Conservation (phyloP, 2,113 vertebrate genomes). For the Terrapene triunguis region DNA sequence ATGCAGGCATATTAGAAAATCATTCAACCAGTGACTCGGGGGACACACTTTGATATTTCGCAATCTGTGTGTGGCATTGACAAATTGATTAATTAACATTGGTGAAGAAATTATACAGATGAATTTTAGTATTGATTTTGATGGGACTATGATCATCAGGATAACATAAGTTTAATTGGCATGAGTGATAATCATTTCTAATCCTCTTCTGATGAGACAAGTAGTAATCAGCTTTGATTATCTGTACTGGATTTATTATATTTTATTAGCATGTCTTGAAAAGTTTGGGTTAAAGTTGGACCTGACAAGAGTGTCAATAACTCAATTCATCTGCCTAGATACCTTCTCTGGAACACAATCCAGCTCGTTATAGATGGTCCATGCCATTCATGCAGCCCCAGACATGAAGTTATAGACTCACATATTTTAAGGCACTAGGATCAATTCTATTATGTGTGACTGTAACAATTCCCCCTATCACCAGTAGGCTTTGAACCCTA, state of each 20-base stretch:
- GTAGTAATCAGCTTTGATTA: not conserved
- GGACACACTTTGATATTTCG: not conserved
- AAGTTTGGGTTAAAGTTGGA: not conserved
- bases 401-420: not conserved
- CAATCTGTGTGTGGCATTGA: not conserved
- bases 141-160: not conserved
- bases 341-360: not conserved
- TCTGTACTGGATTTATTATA: not conserved
- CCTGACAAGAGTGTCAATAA: not conserved
- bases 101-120: not conserved
- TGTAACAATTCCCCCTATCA: not conserved
- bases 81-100: not conserved
- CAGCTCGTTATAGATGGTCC: not conserved
- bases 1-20: not conserved
- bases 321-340: not conserved
- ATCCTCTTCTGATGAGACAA: not conserved
- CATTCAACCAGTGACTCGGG: not conserved
- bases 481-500: not conserved
- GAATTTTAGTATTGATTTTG: not conserved
- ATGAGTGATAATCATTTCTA: not conserved
- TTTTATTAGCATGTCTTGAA: not conserved
- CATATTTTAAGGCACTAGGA: not conserved
- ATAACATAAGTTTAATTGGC: not conserved
- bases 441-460: not conserved
- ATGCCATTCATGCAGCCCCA: too few relatives aligned